Conservation (phyloP, 2,888 invertebrate species). For the Nomada ferruginata region DNA sequence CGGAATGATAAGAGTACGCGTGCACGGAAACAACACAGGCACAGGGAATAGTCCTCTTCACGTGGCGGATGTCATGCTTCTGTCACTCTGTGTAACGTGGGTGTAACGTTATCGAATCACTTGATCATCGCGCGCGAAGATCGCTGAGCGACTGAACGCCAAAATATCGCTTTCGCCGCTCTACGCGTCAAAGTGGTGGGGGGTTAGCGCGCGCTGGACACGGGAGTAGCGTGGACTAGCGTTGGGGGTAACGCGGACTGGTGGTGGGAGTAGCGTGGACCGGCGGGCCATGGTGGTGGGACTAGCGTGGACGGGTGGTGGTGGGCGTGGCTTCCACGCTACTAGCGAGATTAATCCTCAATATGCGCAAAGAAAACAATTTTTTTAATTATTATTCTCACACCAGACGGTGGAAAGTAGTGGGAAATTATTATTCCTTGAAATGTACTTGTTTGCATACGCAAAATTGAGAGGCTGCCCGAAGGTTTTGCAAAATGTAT, state of each 20-base stretch:
- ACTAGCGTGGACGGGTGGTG: too few species aligned
- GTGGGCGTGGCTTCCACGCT: too few species aligned
- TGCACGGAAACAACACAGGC: slow-evolving; percentile 32
- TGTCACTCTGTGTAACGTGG: slow-evolving; percentile 22
- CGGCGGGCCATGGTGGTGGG: neutral
- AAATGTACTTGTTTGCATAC: too few species aligned
- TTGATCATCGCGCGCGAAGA: slow-evolving; percentile 50
- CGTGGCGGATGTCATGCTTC: slow-evolving; percentile 51
- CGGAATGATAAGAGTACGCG: neutral
- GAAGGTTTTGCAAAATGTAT: too few species aligned
- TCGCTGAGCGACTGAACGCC: slow-evolving; percentile 44
- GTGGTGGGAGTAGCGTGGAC: neutral
- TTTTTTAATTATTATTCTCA: too few species aligned
- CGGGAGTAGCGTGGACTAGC: neutral
- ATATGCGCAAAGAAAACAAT: too few species aligned
- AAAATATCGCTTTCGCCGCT: slow-evolving; percentile 3
- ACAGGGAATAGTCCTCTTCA: slow-evolving; percentile 30
- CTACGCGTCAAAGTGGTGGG: neutral
- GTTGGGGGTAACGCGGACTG: neutral
- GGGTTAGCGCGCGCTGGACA: neutral
- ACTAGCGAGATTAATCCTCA: too few species aligned
- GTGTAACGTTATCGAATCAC: neutral
- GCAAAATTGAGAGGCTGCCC: too few species aligned
- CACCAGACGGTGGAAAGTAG: too few species aligned
- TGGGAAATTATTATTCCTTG: too few species aligned